Percentiles rank a stretch among this genome's conserved stretches.
Conservation (phyloP, 2,888 invertebrate species). For the Meteorus cinctellus region DNA sequence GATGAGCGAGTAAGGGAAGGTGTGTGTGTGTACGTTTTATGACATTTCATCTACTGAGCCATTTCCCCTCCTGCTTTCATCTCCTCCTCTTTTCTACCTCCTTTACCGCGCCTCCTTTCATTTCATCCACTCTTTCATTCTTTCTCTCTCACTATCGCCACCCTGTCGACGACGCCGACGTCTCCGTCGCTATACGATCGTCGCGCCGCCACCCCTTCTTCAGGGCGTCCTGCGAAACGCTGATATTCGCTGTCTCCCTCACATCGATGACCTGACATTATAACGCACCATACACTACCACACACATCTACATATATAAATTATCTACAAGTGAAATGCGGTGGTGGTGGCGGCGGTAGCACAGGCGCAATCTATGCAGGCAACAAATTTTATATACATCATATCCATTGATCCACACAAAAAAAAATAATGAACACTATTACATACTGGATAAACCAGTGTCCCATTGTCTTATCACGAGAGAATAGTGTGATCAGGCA, state of each 20-base stretch:
- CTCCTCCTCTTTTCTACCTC: conserved; percentile 37
- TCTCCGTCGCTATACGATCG: conserved; percentile 51
- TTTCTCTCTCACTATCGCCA: conserved; percentile 28
- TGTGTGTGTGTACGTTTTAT: conserved; percentile 52
- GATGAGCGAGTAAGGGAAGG: conserved; percentile 20
- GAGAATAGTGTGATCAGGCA: neutral
- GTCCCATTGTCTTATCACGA: neutral
- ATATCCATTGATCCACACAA: neutral
- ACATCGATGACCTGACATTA: conserved; percentile 43
- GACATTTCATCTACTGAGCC: conserved; percentile 53
- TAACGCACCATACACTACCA: conserved; percentile 27
- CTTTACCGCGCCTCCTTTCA: conserved; percentile 30
- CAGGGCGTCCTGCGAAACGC: conserved; percentile 39
- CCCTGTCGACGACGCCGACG: conserved; percentile 49
- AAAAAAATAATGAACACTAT: conserved; percentile 6
- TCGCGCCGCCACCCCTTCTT: conserved; percentile 53
- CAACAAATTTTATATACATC: conserved; percentile 8
- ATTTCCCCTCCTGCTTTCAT: conserved; percentile 30
- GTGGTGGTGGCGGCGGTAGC: neutral
- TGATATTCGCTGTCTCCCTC: conserved; percentile 40
- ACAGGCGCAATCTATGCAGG: conserved; percentile 15
- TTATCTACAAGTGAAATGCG: conserved; percentile 3
- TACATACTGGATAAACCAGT: neutral
- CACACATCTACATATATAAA: conserved; percentile 15
- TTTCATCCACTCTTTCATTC: conserved; percentile 30